These are phyloP conservation scores for Meleagris gallopavo DNA, from an alignment of 2,113 vertebrate species.

Conservation along the genomic window DNA sequence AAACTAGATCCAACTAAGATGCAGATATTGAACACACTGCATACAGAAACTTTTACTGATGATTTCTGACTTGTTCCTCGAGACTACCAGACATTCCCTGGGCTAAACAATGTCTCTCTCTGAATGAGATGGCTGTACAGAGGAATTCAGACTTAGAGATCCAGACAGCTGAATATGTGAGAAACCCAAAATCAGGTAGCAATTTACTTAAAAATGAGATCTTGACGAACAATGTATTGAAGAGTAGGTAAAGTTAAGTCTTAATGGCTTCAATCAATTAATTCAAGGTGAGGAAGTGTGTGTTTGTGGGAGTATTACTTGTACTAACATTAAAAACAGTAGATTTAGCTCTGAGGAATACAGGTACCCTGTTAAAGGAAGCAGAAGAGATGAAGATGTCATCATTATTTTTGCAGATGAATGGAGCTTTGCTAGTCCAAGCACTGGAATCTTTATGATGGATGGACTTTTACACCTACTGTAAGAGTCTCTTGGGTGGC, in stretches of 20 bases:
- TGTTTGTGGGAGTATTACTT: background rate
- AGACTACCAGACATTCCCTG: background rate
- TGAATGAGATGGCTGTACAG: background rate
- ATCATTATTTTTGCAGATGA: background rate
- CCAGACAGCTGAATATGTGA: background rate
- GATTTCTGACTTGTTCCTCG: background rate
- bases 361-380: background rate
- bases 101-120: background rate
- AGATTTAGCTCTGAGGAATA: background rate
- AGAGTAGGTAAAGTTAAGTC: background rate
- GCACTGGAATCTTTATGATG: background rate
- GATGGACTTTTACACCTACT: background rate
- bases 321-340: background rate
- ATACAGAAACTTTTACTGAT: background rate
- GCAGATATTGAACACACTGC: background rate
- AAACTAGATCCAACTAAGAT: background rate
- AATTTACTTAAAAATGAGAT: background rate
- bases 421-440: rapidly evolving
- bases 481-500: background rate
- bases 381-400: background rate
- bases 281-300: background rate
- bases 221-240: background rate
- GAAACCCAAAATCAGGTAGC: background rate
- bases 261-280: background rate
- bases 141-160: background rate